Base-by-base conservation (phyloP, 2,888 invertebrate genomes). In the Caenorhabditis becei region DNA sequence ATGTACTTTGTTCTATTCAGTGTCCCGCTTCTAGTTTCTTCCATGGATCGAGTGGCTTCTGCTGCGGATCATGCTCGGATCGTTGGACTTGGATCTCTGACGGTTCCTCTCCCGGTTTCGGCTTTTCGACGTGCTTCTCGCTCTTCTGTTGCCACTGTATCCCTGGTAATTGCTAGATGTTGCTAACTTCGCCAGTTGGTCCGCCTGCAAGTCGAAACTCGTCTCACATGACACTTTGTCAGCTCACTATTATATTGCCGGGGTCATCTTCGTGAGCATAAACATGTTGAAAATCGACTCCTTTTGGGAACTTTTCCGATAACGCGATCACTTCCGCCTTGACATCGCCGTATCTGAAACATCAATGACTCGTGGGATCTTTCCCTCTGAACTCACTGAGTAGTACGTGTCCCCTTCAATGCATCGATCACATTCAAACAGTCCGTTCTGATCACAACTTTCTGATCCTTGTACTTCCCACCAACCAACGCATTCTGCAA, bases 181-280 rank as follows among this genome's bases (percentile, higher is more conserved):
- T 0, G 81, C 77, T 1, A 72, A 18, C 5, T 63, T 65, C 7
- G 81, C 77, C 8, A 77, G 51, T 16, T 32, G 18, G 32, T 81
- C 81, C 0, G 81, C 71, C 69, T 69, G 18, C 47, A 47, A 47
- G 18, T 5, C 5, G 20, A 4, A 47, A 47, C 16, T 14, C 41
- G 5, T 32, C 41, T 5, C 14, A 14, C 7, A 18, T 20, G 20
- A 47, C n/a, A n/a, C 47, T 18, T 18, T n/a, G 11, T 18, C 18
- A 4, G 7, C 56, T 56, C 28, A 77, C 80, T 37, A 77, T 56
- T 47, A 77, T 77, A 32, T 81, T 81, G 47, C 81, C 81, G 10
- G 81, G 81, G 35, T 81, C 81, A 2, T 69, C 69, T 37, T 49
- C 81, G 53, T 81, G 81, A 23, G 77, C 77, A 59, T 81, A 77